phyloP scores from a whole-genome alignment of 2,888 invertebrate species.

The Scaptomyza polygonia region DNA sequence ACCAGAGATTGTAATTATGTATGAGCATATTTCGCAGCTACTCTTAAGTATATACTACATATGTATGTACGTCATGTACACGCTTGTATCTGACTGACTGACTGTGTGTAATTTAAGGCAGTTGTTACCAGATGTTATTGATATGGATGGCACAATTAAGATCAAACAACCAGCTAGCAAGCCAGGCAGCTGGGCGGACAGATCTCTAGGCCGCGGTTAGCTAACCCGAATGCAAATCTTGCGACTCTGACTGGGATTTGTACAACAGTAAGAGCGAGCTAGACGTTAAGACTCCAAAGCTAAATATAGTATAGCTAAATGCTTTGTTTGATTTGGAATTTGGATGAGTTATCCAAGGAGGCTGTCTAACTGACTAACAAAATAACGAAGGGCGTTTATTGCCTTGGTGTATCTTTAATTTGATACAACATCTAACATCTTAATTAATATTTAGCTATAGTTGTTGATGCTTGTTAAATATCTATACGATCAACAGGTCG shows the following conservation, averaged over 20 bases:
- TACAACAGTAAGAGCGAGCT: conserved; percentile 13
- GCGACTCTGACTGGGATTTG: conserved; percentile 27
- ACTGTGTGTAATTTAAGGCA: conserved; percentile 21
- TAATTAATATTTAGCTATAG: too few species aligned
- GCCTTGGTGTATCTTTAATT: neutral
- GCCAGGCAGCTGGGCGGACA: conserved; percentile 1
- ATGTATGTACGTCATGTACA: too few species aligned
- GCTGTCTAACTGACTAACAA: neutral
- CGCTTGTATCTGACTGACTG: conserved; percentile 1
- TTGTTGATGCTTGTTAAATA: too few species aligned
- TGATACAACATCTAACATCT: too few species aligned
- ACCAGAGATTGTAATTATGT: conserved; percentile 34
- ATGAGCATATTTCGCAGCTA: conserved; percentile 30
- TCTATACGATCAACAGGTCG: too few species aligned
- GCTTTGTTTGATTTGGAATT: conserved; percentile 41
- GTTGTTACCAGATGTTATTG: conserved; percentile 39
- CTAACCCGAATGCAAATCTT: conserved; percentile 37
- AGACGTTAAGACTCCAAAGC: conserved; percentile 31
- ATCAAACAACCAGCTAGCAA: conserved; percentile 11
- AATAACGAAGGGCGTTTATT: neutral
- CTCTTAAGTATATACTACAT: too few species aligned
- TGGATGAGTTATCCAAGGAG: conserved; percentile 18
- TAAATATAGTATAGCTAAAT: conserved; percentile 34
- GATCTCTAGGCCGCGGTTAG: conserved; percentile 46
- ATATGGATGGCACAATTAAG: conserved; percentile 34